Percentiles rank a stretch among this genome's conserved stretches.
These are phyloP conservation scores for Ferdinandea cuprea DNA, from an alignment of 2,888 invertebrate species.

Conservation along the genomic window DNA sequence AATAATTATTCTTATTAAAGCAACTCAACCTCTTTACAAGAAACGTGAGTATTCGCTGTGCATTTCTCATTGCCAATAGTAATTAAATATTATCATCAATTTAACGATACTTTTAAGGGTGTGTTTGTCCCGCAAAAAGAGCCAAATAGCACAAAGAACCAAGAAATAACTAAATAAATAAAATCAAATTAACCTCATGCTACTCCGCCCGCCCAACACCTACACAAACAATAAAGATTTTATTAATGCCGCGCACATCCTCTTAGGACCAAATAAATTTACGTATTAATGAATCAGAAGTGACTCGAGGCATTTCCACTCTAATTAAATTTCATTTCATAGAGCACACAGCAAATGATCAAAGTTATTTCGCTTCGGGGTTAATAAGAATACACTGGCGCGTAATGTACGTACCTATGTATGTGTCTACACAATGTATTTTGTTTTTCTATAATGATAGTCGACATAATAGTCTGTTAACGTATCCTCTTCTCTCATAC, in stretches of 20 bases:
- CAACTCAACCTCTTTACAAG: too few relatives aligned
- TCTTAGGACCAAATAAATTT: constrained; percentile 52
- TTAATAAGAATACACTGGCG: constrained; percentile 32
- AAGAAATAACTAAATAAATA: constrained; percentile 50
- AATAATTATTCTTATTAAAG: too few relatives aligned
- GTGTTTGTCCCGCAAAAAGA: not conserved
- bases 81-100: not conserved
- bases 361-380: constrained; percentile 56
- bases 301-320: constrained; percentile 50
- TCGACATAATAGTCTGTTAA: too few relatives aligned
- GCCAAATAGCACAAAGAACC: not conserved
- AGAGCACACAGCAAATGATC: constrained; percentile 50
- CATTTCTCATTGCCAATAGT: not conserved
- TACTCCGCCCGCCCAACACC: not conserved
- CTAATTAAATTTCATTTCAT: constrained; percentile 67
- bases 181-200: constrained; percentile 57
- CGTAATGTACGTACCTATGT: not conserved
- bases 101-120: not conserved
- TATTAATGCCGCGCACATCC: constrained; percentile 44
- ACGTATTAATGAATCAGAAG: constrained; percentile 59
- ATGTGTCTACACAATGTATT: too few relatives aligned
- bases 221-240: constrained; percentile 55
- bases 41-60: not conserved
- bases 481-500: too few relatives aligned
- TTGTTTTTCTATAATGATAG: not conserved